Conservation (phyloP, 2,888 invertebrate genomes). For the Xylota segnis region DNA sequence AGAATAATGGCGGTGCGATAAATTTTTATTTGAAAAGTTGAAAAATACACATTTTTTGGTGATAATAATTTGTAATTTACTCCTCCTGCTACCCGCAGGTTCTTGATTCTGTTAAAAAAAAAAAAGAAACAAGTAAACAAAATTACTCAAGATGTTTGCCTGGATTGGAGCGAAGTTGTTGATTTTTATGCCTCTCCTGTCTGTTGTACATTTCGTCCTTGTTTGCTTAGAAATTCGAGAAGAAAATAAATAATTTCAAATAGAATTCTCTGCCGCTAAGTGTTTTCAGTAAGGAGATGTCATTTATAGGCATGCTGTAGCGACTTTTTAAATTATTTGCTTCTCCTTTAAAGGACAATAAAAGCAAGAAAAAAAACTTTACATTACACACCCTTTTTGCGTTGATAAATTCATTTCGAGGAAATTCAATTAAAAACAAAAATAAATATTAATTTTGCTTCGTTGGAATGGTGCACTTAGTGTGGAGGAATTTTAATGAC, state of each 20-base stretch:
- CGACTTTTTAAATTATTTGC: neutral
- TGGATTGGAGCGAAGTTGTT: conserved; percentile 25
- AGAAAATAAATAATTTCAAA: conserved; percentile 21
- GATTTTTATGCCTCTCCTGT: conserved; percentile 11
- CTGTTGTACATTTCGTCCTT: neutral
- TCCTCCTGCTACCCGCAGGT: neutral
- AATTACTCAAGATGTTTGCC: conserved; percentile 7
- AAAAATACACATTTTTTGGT: neutral
- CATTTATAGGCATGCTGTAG: neutral
- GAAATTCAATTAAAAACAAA: conserved; percentile 8
- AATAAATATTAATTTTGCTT: conserved; percentile 9
- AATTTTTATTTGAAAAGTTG: conserved; percentile 15
- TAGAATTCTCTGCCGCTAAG: neutral
- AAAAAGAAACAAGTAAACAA: too few relatives aligned
- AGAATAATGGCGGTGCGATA: conserved; percentile 13
- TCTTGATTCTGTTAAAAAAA: neutral
- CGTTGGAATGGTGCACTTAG: neutral
- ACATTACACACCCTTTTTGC: neutral
- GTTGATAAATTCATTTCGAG: neutral
- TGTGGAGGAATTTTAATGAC: neutral
- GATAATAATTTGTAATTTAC: neutral
- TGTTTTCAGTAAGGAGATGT: neutral
- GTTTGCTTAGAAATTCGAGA: conserved; percentile 17
- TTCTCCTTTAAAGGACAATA: too few relatives aligned
- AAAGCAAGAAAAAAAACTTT: too few relatives aligned